A percentile compares a stretch with the other conserved stretches of the same genome.
phyloP scores from a whole-genome alignment of 2,113 vertebrate species.

The Amphiprion ocellaris region DNA sequence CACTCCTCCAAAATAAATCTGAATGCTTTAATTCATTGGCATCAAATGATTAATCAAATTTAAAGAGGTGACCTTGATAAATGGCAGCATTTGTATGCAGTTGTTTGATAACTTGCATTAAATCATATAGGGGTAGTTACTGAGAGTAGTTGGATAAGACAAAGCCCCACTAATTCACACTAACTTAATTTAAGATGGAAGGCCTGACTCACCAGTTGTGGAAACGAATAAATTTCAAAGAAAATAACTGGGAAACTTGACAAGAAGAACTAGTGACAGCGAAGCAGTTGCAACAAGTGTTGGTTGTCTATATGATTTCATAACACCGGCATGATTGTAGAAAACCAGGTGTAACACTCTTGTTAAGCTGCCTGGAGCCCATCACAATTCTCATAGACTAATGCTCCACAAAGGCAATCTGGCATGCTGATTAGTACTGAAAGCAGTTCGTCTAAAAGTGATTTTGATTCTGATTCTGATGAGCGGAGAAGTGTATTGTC shows the following conservation, averaged over 20 bases:
- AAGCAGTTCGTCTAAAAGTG: not conserved
- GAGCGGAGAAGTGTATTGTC: conserved; percentile 34
- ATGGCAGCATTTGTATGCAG: not conserved
- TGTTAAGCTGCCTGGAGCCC: conserved; percentile 23
- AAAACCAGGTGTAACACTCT: conserved; percentile 33
- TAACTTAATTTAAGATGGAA: conserved; percentile 29
- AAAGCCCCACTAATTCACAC: not conserved
- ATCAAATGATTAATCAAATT: not conserved
- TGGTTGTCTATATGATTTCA: conserved; percentile 37
- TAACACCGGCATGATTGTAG: conserved; percentile 26
- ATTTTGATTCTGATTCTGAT: too few species aligned
- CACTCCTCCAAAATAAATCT: not conserved
- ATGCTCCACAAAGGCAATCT: conserved; percentile 19
- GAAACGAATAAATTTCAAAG: conserved; percentile 35
- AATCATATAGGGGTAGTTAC: not conserved
- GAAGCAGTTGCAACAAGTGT: conserved; percentile 41
- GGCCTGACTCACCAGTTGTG: conserved; percentile 5
- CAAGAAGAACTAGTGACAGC: conserved; percentile 22
- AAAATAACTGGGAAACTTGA: conserved; percentile 32
- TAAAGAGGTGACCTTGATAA: not conserved
- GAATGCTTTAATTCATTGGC: too few species aligned
- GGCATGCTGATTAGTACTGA: conserved; percentile 11
- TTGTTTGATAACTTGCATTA: conserved; percentile 7
- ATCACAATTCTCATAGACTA: conserved; percentile 1
- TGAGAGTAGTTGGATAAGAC: not conserved